These are phyloP conservation scores for Synchiropus splendidus DNA, from an alignment of 2,113 vertebrate genomes.

Conservation along the genomic window DNA sequence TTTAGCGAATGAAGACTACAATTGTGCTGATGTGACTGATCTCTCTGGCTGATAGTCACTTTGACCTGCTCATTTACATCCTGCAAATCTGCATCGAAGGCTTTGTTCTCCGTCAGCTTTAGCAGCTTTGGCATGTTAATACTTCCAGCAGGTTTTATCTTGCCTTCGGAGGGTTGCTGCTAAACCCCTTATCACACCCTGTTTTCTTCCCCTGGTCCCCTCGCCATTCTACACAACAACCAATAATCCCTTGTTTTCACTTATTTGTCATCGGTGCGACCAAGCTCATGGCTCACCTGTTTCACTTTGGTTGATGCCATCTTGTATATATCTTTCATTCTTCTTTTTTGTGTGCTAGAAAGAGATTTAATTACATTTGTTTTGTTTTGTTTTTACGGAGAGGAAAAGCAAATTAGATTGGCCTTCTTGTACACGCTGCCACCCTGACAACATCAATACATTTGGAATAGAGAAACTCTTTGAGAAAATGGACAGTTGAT, in stretches of 20 bases:
- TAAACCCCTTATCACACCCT: conserved; percentile 37
- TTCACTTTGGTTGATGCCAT: too few species aligned
- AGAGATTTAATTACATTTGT: too few species aligned
- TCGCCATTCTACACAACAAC: conserved; percentile 1
- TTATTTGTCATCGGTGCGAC: too few species aligned
- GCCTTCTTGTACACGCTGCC: too few species aligned
- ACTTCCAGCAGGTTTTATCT: conserved; percentile 38
- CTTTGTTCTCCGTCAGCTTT: conserved; percentile 35
- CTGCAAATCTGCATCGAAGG: conserved; percentile 35
- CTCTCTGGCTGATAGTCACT: conserved; percentile 11
- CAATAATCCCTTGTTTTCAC: too few species aligned
- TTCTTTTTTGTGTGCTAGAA: not conserved
- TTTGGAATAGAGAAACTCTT: too few species aligned
- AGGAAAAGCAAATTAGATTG: too few species aligned
- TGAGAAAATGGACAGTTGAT: too few species aligned
- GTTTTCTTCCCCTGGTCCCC: not conserved
- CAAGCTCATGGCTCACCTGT: too few species aligned
- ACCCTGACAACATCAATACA: too few species aligned
- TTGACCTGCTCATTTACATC: conserved; percentile 28
- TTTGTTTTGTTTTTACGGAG: too few species aligned
- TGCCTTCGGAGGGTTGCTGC: conserved; percentile 27
- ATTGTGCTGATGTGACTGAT: conserved; percentile 17
- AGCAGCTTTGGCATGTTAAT: conserved; percentile 41
- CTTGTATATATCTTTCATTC: not conserved
- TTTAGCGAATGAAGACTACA: conserved; percentile 18